Evolutionary conservation across 2,113 vertebrate species (phyloP), one percentile per base, ranked within the genome.

Genomic region (Brachyhypopomus gauderio): DNA sequence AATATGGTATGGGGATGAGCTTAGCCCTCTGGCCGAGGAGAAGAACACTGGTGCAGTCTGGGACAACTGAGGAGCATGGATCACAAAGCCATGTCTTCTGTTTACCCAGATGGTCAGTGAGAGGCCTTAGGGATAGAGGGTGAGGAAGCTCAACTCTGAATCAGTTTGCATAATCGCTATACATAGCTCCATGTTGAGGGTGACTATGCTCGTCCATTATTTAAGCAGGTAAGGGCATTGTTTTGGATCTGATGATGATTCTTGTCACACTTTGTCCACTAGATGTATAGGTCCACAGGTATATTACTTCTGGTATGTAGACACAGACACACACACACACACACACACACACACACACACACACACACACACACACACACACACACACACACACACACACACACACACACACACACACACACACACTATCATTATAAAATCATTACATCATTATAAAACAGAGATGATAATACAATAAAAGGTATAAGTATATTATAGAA

Each of bases 91-190:
- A 91, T 80, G 92, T 95, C 85, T 92, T 95, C 88, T 96, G 94
- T 77, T 95, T 94, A 84, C 95, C 94, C 87, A 96, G 88, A 85
- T 95, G 94, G 45, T 93, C 91, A 86, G 95, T 94, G 86, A 96
- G 88, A 71, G 93, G 94, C 95, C 83, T 62, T 38, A 1, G 34
- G 23, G 19, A 11, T 41, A 30, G 16, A 25, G 55, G 8, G 41
- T 52, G 27, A 56, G 23, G 82, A 56, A 25, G 30, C 16, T 52
- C 45, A 52, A 52, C 12, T 23, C 63, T 56, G 11, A 75, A 20
- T 30, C 30, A 34, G 64, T 20, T 48, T 27, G 7, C 17, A 48
- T 64, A 14, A 55, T 22, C 48, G 16, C 16, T 27, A 36, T 12
- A 6, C 17, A 36, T 14, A 36, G 25, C 72, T 60, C 72, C n/a